Evolutionary conservation across 2,888 invertebrate species (phyloP).

Genomic region (Drosophila macrothrix): DNA sequence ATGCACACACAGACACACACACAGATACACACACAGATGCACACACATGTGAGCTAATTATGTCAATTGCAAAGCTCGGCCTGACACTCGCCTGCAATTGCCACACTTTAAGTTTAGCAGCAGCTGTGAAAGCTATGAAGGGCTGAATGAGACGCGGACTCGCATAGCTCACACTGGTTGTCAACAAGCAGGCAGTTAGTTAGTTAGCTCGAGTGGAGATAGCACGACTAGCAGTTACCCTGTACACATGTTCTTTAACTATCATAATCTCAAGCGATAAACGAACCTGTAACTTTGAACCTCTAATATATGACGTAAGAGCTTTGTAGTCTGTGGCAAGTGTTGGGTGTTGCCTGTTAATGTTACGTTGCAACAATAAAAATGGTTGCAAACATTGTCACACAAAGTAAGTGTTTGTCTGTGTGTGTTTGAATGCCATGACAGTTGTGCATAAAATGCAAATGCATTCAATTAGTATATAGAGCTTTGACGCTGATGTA

Average conservation of each 20-base stretch:
- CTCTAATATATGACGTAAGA: background rate
- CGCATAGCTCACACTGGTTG: constrained; percentile 42
- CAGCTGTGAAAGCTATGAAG: constrained; percentile 12
- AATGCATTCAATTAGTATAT: constrained; percentile 62
- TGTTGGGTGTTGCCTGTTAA: constrained; percentile 34
- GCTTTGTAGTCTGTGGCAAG: background rate
- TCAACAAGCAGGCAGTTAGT: constrained; percentile 24
- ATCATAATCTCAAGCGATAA: background rate
- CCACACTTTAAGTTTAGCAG: constrained; percentile 47
- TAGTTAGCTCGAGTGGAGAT: background rate
- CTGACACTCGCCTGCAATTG: constrained; percentile 59
- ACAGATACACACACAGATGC: background rate
- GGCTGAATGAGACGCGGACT: background rate
- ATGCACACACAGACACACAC: background rate
- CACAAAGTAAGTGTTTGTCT: constrained; percentile 3
- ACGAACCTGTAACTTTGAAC: background rate
- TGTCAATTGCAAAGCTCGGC: constrained; percentile 65
- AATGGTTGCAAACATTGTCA: constrained; percentile 12
- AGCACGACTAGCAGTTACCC: background rate
- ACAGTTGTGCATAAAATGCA: constrained; percentile 40
- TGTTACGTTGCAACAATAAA: constrained; percentile 40
- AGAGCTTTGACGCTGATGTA: constrained; percentile 37
- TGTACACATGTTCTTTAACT: background rate
- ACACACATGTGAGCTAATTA: constrained; percentile 57
- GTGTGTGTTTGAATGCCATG: constrained; percentile 38